Evolutionary conservation across 2,888 invertebrate genomes (phyloP).

Genomic region (Eupithecia abbreviata): DNA sequence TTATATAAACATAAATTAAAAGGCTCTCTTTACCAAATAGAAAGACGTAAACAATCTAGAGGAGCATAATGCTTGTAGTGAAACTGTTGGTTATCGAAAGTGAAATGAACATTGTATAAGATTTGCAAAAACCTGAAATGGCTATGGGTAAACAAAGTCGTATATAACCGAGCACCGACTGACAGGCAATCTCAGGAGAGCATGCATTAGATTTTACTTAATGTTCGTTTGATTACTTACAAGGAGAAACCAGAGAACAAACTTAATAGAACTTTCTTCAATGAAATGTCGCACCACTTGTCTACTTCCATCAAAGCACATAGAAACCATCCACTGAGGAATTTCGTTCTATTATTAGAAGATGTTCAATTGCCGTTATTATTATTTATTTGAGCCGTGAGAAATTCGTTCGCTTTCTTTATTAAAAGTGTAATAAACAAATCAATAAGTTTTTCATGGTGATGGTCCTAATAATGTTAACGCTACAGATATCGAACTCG

Average conservation of each 20-base stretch:
- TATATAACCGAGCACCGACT: conserved; percentile 41
- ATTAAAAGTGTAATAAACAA: not conserved
- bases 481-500: not conserved
- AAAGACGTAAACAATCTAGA: conserved; percentile 18
- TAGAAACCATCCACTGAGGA: conserved; percentile 7
- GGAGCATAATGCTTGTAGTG: conserved; percentile 36
- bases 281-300: conserved; percentile 42
- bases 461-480: not conserved
- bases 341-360: not conserved
- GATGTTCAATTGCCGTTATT: not conserved
- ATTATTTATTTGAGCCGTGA: conserved; percentile 47
- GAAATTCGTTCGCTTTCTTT: conserved; percentile 51
- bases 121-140: conserved; percentile 50
- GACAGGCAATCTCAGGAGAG: conserved; percentile 38
- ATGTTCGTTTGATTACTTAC: conserved; percentile 53
- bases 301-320: conserved; percentile 38
- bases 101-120: conserved; percentile 49
- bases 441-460: not conserved
- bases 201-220: conserved; percentile 47
- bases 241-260: conserved; percentile 33
- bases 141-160: conserved; percentile 47
- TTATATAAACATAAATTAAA: not conserved
- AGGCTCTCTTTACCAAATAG: conserved; percentile 14
- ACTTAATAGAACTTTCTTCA: conserved; percentile 24
- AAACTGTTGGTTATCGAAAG: conserved; percentile 54